Conservation (phyloP, 1,140 invertebrate species). For the Sesamia nonagrioides region DNA sequence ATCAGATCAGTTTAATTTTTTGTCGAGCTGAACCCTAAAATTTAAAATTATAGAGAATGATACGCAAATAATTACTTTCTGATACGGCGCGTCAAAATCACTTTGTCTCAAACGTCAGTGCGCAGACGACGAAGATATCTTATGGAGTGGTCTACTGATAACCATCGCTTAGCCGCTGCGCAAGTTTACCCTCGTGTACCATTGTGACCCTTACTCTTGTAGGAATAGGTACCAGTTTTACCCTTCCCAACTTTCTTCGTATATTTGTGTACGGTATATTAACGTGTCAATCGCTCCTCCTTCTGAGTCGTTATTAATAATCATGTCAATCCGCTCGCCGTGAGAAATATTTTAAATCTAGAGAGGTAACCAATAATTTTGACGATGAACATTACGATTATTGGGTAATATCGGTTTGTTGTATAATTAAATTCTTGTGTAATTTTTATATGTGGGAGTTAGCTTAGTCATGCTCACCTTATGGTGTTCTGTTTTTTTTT, state of each 20-base stretch:
- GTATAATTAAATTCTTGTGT: slow-evolving; percentile 79
- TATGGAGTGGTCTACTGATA: slow-evolving; percentile 65
- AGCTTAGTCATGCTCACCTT: slow-evolving; percentile 66
- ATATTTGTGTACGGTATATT: slow-evolving; percentile 67
- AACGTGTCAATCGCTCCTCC: slow-evolving; percentile 82
- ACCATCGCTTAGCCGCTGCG: slow-evolving; percentile 63
- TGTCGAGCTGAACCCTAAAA: slow-evolving; percentile 37
- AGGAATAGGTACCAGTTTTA: slow-evolving; percentile 42
- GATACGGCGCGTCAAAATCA: slow-evolving; percentile 78
- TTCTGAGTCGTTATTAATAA: slow-evolving; percentile 78
- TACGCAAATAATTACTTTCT: slow-evolving; percentile 78
- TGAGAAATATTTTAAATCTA: slow-evolving; percentile 76
- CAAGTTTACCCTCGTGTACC: slow-evolving; percentile 54
- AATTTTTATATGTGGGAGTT: slow-evolving; percentile 73
- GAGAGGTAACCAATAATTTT: slow-evolving; percentile 49
- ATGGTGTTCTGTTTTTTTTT: slow-evolving; percentile 43
- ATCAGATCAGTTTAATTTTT: slow-evolving; percentile 28
- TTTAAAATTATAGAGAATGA: slow-evolving; percentile 53
- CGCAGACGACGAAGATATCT: slow-evolving; percentile 59
- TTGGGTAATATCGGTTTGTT: slow-evolving; percentile 79
- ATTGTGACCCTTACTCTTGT: slow-evolving; percentile 29
- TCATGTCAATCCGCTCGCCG: slow-evolving; percentile 76
- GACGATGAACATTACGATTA: slow-evolving; percentile 73
- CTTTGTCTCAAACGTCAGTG: slow-evolving; percentile 77
- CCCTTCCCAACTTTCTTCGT: background rate